A percentile compares a stretch with the other conserved stretches of the same genome.
These are phyloP conservation scores for Proisotoma minuta DNA, from an alignment of 2,888 invertebrate genomes.

Conservation along the genomic window DNA sequence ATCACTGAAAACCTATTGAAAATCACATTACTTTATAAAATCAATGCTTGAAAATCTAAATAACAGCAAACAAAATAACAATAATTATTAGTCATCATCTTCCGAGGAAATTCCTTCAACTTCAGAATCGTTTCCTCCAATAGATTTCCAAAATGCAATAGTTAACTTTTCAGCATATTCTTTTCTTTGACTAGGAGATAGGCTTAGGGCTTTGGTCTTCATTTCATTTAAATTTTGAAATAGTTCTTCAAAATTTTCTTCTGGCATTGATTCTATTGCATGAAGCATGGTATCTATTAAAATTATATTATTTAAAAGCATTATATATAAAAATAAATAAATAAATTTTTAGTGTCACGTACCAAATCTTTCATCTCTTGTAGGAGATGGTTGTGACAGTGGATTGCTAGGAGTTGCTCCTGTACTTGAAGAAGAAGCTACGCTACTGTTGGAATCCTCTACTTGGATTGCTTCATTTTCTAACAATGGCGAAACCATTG, in stretches of 20 bases:
- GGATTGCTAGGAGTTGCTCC: slow-evolving; percentile 33
- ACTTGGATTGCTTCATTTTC: slow-evolving; percentile 21
- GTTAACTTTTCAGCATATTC: slow-evolving; percentile 69
- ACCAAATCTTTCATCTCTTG: slow-evolving; percentile 19
- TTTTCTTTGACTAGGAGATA: slow-evolving; percentile 62
- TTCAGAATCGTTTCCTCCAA: slow-evolving; percentile 67
- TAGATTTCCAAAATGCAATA: slow-evolving; percentile 68
- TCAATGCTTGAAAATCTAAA: no score
- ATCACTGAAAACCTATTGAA: no score
- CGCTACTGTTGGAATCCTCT: no score
- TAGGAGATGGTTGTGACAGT: slow-evolving; percentile 9
- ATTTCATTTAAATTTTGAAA: slow-evolving; percentile 63
- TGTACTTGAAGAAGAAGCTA: slow-evolving; percentile 45
- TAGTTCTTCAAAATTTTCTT: slow-evolving; percentile 50
- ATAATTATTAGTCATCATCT: no score
- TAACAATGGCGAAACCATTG: neutral
- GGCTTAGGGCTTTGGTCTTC: slow-evolving; percentile 62
- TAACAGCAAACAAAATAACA: no score
- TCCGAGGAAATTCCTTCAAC: slow-evolving; percentile 53
- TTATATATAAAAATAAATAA: no score
- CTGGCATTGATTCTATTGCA: slow-evolving; percentile 43
- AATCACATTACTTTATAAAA: no score
- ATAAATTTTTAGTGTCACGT: neutral
- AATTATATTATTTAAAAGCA: neutral
- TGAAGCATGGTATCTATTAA: slow-evolving; percentile 40